Conservation (phyloP, 2,888 invertebrate genomes). For the Ectemnius continuus region DNA sequence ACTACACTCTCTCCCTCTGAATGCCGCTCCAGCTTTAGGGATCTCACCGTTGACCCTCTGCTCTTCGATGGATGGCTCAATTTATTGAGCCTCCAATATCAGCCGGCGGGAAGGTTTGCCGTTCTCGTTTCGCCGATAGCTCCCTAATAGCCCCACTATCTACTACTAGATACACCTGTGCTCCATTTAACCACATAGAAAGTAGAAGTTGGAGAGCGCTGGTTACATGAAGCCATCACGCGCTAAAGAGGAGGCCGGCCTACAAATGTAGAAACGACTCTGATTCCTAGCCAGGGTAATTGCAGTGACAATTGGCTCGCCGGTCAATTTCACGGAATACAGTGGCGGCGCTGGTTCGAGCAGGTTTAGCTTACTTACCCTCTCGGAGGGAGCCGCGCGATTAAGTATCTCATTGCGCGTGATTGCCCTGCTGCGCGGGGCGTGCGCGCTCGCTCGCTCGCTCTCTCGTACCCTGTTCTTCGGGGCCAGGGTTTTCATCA, state of each 20-base stretch:
- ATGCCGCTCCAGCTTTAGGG: too few relatives aligned
- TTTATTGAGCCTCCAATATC: not conserved
- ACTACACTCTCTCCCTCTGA: not conserved
- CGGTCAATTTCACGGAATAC: not conserved
- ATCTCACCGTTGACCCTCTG: not conserved
- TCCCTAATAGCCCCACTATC: too few relatives aligned
- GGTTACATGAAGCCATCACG: not conserved
- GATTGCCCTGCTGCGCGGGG: not conserved
- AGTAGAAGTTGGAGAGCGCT: not conserved
- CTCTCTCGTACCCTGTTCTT: too few relatives aligned
- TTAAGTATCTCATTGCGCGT: slow-evolving; percentile 6
- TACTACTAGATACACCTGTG: too few relatives aligned
- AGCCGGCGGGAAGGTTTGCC: too few relatives aligned
- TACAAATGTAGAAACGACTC: not conserved
- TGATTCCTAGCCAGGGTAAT: not conserved
- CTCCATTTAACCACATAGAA: not conserved
- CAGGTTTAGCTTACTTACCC: not conserved
- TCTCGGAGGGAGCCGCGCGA: not conserved
- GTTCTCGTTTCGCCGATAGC: too few relatives aligned
- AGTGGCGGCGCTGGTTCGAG: not conserved
- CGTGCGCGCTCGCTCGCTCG: not conserved
- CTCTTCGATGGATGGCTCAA: slow-evolving; percentile 5
- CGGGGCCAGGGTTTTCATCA: not conserved
- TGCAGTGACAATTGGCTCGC: not conserved
- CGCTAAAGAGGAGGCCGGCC: not conserved